These are phyloP conservation scores for Loripinus fragilis DNA, from an alignment of 2,888 invertebrate genomes.

Conservation along the genomic window DNA sequence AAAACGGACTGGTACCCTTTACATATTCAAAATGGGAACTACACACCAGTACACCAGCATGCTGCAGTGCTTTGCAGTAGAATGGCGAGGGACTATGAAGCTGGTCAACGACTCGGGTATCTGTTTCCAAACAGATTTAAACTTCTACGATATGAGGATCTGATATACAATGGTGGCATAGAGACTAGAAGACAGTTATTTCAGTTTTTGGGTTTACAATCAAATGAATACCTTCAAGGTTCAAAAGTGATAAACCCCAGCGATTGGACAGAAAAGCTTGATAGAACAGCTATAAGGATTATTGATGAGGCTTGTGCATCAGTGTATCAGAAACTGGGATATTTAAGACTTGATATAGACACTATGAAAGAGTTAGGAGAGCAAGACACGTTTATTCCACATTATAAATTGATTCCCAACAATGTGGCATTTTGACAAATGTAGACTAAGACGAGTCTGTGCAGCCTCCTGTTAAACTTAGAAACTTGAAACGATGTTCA, in stretches of 20 bases:
- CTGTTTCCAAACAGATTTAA: not conserved
- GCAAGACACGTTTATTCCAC: not conserved
- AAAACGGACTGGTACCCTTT: slow-evolving; percentile 8
- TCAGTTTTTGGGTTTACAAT: not conserved
- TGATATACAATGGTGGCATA: not conserved
- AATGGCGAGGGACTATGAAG: not conserved
- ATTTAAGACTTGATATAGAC: not conserved
- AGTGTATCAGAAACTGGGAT: not conserved
- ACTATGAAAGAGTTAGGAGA: not conserved
- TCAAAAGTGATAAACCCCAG: not conserved
- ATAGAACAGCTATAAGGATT: not conserved
- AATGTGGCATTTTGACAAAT: too few species aligned
- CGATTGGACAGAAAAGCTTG: not conserved
- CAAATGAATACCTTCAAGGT: not conserved
- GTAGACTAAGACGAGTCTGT: too few species aligned
- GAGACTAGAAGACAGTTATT: not conserved
- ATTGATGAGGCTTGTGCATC: not conserved
- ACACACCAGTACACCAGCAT: not conserved
- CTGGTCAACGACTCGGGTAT: not conserved
- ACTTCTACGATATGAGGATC: not conserved
- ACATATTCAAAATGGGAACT: not conserved
- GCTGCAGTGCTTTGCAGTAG: not conserved
- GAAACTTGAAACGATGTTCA: too few species aligned
- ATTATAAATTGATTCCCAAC: too few species aligned
- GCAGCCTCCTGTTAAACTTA: too few species aligned